These are phyloP conservation scores for Pseudocheirus occidentalis DNA, from an alignment of 2,797 vertebrate species.

Conservation along the genomic window DNA sequence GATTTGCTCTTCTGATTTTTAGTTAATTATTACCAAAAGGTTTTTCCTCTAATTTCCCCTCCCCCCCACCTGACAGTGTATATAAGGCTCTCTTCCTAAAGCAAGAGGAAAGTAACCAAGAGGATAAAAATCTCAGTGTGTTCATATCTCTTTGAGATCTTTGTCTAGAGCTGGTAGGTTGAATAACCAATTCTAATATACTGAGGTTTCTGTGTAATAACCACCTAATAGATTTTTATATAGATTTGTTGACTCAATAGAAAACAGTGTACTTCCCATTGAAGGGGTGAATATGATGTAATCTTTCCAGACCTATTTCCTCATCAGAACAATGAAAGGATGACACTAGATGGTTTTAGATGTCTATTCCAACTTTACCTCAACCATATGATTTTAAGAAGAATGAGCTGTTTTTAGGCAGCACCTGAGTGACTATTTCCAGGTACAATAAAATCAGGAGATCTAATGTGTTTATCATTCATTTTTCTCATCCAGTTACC, in stretches of 20 bases:
- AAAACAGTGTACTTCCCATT: background rate
- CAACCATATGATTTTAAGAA: background rate
- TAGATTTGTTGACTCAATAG: background rate
- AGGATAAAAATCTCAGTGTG: background rate
- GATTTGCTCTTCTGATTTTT: background rate
- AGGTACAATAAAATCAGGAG: background rate
- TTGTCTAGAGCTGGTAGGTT: background rate
- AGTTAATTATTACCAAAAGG: background rate
- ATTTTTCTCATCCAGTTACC: background rate
- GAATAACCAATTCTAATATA: background rate
- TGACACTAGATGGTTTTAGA: background rate
- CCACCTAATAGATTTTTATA: background rate
- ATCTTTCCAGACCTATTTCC: background rate
- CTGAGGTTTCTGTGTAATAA: background rate
- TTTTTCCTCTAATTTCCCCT: background rate
- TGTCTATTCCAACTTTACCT: background rate
- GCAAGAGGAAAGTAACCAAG: background rate
- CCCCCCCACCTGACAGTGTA: background rate
- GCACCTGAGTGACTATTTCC: background rate
- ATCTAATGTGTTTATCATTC: background rate
- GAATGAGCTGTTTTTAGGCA: background rate
- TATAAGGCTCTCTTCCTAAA: background rate
- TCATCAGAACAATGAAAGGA: background rate
- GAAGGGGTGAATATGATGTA: background rate
- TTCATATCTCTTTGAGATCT: background rate